Conservation (phyloP, 2,797 vertebrate species). For the Limnodromus scolopaceus region DNA sequence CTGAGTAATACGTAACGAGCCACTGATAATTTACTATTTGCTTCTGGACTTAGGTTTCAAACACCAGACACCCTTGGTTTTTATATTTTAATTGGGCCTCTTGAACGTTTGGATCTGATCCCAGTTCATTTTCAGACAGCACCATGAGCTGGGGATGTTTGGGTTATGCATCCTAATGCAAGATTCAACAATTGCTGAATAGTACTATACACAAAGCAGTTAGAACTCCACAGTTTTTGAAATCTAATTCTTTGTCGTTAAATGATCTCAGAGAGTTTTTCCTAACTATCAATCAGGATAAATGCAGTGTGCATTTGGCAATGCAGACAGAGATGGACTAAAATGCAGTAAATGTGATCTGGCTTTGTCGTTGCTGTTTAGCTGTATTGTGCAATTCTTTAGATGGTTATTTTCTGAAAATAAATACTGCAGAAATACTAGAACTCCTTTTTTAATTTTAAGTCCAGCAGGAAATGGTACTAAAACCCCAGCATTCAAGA, state of each 20-base stretch:
- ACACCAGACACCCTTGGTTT: not conserved
- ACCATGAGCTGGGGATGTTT: not conserved
- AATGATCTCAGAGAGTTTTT: not conserved
- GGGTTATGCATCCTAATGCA: not conserved
- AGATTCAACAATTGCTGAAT: not conserved
- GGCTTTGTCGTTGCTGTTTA: not conserved
- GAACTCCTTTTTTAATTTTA: not conserved
- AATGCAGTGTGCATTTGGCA: not conserved
- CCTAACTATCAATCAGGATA: not conserved
- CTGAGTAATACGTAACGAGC: not conserved
- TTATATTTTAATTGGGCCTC: not conserved
- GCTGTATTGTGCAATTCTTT: not conserved
- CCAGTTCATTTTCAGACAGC: conserved; percentile 32
- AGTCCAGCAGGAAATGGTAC: not conserved
- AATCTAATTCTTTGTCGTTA: not conserved
- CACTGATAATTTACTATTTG: not conserved
- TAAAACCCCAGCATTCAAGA: not conserved
- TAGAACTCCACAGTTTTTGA: not conserved
- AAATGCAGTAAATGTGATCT: not conserved
- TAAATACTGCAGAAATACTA: not conserved
- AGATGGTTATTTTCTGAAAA: not conserved
- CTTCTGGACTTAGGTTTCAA: conserved; percentile 8
- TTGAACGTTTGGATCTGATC: conserved; percentile 3
- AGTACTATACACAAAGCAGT: not conserved
- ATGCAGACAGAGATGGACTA: not conserved